Conservation (phyloP, 2,113 vertebrate genomes). For the Ammodytes dubius region DNA sequence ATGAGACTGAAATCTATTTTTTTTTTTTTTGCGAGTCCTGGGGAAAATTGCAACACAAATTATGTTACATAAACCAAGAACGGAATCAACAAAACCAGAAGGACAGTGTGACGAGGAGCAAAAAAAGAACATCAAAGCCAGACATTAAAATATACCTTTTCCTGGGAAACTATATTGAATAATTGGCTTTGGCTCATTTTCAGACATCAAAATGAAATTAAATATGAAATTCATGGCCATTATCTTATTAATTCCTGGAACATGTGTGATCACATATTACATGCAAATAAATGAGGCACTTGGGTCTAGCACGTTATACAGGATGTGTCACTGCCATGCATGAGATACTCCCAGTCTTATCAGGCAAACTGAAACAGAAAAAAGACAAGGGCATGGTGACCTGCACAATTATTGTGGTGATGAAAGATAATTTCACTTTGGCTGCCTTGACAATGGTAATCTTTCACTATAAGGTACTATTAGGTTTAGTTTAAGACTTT, state of each 20-base stretch:
- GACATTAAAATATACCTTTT: neutral
- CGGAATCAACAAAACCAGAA: neutral
- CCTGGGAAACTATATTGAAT: neutral
- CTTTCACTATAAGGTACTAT: slow-evolving; percentile 66
- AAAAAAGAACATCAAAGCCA: neutral
- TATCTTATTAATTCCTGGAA: neutral
- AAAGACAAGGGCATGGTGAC: slow-evolving; percentile 58
- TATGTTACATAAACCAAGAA: neutral
- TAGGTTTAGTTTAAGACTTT: slow-evolving; percentile 55
- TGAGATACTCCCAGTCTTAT: slow-evolving; percentile 11
- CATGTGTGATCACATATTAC: neutral
- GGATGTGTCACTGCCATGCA: neutral
- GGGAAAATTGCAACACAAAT: neutral
- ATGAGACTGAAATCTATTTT: slow-evolving; percentile 1
- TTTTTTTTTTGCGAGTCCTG: neutral
- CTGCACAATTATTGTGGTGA: slow-evolving; percentile 19
- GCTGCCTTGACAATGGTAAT: slow-evolving; percentile 53
- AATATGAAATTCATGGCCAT: slow-evolving; percentile 4
- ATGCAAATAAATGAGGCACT: slow-evolving; percentile 6
- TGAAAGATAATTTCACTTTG: slow-evolving; percentile 40
- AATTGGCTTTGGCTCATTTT: neutral
- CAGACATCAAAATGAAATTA: neutral
- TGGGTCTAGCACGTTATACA: neutral
- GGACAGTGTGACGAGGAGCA: no score
- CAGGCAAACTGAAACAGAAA: slow-evolving; percentile 27